A percentile compares a stretch with the other conserved stretches of the same genome.
These are phyloP conservation scores for Drosophila insularis DNA, from an alignment of 1,140 invertebrate species.

Conservation along the genomic window DNA sequence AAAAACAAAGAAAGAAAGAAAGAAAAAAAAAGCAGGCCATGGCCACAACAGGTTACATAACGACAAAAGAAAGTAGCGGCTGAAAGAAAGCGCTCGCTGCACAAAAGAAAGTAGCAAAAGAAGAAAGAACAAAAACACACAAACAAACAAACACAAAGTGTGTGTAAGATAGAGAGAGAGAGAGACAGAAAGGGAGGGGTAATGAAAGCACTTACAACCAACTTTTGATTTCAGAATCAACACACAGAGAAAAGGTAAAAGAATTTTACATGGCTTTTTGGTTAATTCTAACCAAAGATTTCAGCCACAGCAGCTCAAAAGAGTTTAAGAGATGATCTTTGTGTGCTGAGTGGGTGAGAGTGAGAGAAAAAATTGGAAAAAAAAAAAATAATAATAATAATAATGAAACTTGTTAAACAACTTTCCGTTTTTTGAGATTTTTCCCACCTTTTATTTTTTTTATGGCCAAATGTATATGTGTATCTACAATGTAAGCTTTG, in stretches of 20 bases:
- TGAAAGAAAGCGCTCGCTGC: constrained; percentile 47
- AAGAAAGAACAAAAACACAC: constrained; percentile 24
- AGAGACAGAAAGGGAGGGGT: not conserved
- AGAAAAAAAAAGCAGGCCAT: constrained; percentile 60
- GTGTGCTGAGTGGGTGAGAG: not conserved
- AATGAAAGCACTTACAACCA: constrained; percentile 29
- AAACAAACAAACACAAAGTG: not conserved
- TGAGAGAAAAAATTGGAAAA: no score
- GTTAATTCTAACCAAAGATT: not conserved
- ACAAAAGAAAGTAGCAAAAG: constrained; percentile 41
- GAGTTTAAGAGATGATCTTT: constrained; percentile 25
- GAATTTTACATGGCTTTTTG: constrained; percentile 10
- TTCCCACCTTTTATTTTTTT: not conserved
- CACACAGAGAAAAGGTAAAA: constrained; percentile 7
- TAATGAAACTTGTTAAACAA: constrained; percentile 40
- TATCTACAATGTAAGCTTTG: not conserved
- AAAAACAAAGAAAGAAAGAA: constrained; percentile 44
- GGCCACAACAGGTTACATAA: constrained; percentile 62
- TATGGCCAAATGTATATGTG: not conserved
- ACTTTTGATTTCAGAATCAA: constrained; percentile 75
- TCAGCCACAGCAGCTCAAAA: no score
- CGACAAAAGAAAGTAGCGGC: constrained; percentile 50
- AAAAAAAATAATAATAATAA: constrained; percentile 10
- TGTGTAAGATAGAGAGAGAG: not conserved
- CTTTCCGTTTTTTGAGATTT: constrained; percentile 50